phyloP scores from a whole-genome alignment of 2,113 vertebrate genomes.

The Hiodon tergisus region DNA sequence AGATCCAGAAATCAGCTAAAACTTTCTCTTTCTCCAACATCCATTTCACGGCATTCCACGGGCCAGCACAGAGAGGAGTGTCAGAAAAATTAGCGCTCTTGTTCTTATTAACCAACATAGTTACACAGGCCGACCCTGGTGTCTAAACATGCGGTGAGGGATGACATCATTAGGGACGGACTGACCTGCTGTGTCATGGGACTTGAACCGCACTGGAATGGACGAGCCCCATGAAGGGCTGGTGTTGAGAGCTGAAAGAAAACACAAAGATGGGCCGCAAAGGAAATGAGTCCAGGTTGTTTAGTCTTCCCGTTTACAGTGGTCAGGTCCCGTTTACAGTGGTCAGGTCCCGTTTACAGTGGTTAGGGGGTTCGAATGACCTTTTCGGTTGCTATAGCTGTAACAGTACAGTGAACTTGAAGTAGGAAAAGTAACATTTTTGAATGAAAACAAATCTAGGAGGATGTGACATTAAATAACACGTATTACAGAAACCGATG shows the following conservation, averaged over 20 bases:
- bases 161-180: not conserved
- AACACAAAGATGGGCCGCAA: too few species aligned
- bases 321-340: not conserved
- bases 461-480: too few species aligned
- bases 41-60: not conserved
- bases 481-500: too few species aligned
- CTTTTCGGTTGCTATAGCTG: too few species aligned
- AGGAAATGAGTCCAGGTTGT: not conserved
- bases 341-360: too few species aligned
- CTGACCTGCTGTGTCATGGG: not conserved
- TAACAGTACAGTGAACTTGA: too few species aligned
- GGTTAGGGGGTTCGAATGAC: too few species aligned
- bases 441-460: too few species aligned
- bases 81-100: not conserved
- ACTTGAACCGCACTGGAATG: slow-evolving; percentile 85
- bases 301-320: not conserved
- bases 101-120: not conserved
- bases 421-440: too few species aligned
- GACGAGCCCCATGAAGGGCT: slow-evolving; percentile 83
- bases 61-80: not conserved
- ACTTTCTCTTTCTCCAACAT: not conserved
- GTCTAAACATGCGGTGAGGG: not conserved
- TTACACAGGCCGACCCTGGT: not conserved
- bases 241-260: slow-evolving; percentile 72
- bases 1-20: not conserved